Conservation (phyloP, 1,140 invertebrate genomes). For the Dryas iulia region DNA sequence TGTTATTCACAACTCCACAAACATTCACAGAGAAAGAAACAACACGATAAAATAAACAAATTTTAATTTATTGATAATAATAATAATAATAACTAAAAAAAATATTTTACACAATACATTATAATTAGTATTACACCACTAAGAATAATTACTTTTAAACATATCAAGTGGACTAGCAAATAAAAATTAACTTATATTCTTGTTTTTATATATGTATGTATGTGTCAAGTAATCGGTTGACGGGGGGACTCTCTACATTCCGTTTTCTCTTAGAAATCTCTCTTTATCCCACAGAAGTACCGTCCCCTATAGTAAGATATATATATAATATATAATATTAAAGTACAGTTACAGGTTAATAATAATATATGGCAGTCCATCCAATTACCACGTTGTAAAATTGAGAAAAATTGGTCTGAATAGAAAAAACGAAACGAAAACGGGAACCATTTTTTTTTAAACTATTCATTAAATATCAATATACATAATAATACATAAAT, state of each 20-base stretch:
- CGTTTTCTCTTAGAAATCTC: too few relatives aligned
- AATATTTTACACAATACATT: constrained; percentile 78
- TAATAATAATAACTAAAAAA: constrained; percentile 77
- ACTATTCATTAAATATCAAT: constrained; percentile 67
- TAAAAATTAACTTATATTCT: constrained; percentile 70
- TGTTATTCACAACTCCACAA: not conserved
- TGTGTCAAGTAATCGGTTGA: constrained; percentile 45
- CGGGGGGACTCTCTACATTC: constrained; percentile 11
- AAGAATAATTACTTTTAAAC: constrained; percentile 77
- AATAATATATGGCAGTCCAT: constrained; percentile 76
- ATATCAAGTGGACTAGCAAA: constrained; percentile 78
- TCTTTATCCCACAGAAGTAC: not conserved
- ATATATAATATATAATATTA: too few relatives aligned
- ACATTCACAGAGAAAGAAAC: constrained; percentile 17
- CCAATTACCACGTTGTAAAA: constrained; percentile 68
- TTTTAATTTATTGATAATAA: constrained; percentile 79
- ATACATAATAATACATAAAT: too few relatives aligned
- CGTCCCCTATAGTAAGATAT: constrained; percentile 21
- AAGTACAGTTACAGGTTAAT: constrained; percentile 54
- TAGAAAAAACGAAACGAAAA: constrained; percentile 59
- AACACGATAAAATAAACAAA: constrained; percentile 71
- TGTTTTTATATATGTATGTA: constrained; percentile 44
- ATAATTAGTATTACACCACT: constrained; percentile 78
- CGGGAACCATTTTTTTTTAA: constrained; percentile 55
- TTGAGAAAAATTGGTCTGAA: constrained; percentile 75